Base-by-base conservation (phyloP, 1,140 invertebrate species). In the Lucilia sericata region DNA sequence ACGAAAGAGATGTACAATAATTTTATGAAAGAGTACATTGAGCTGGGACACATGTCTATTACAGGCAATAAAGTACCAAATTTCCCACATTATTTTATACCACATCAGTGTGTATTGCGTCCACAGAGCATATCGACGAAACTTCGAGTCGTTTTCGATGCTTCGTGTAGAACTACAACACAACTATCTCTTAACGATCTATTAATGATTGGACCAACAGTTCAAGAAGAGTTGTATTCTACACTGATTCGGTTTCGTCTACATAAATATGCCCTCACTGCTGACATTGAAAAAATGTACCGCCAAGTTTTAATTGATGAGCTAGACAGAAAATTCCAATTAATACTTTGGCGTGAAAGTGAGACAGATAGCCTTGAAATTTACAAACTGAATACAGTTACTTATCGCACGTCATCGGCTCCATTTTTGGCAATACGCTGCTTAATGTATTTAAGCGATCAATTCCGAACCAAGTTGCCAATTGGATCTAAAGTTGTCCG, bases 211-310 rank as follows among this genome's bases (percentile, higher is more conserved):
- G 85, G 81, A 4, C 85, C 85, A 25, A 85, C 49, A 13, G 42
- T 86, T 74, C 85, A 85, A 80, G 78, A 78, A 25, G 83, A 85
- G 10, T 17, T 86, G 90, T 87, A 84, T 85, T 14, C 86, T 90
- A 84, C 86, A 88, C 49, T 91, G 89, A 83, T 83, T 87, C 76
- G 91, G 91, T 81, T 80, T 92, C 30, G 91, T 88, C 89, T 85
- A 87, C 21, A 86, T 87, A 7, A 85, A 86, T 78, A 83, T 86
- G 84, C 82, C 4, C 82, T 86, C 10, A 86, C 86, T 14, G 87
- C 86, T 12, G 86, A 88, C 60, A 84, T 86, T n/a, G 34, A 86
- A 34, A 88, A 90, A 84, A 90, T 91, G 87, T 92, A 87, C 82
- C 85, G 89, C 5, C 87, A 88, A 55, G 85, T 91, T 17, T 21